These are phyloP conservation scores for Alentia gelatinosa DNA, from an alignment of 2,888 invertebrate species.

Conservation along the genomic window DNA sequence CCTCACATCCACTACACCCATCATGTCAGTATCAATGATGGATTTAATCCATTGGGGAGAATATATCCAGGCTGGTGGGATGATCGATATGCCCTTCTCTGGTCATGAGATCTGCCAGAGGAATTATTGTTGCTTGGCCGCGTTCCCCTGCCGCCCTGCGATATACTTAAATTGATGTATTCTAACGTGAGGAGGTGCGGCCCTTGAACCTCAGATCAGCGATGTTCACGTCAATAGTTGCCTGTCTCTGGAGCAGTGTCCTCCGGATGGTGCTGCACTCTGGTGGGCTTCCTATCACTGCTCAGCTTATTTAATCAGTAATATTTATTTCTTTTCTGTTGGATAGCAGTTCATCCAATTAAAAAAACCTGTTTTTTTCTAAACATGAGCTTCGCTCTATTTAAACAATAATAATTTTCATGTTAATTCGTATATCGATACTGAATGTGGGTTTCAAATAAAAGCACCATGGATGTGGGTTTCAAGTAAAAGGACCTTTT, in stretches of 20 bases:
- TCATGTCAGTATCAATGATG: slow-evolving; percentile 38
- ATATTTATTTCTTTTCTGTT: too few relatives aligned
- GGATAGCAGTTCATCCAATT: too few relatives aligned
- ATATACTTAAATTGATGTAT: neutral
- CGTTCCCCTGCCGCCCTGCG: neutral
- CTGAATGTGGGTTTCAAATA: too few relatives aligned
- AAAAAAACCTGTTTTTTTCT: too few relatives aligned
- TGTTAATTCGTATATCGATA: too few relatives aligned
- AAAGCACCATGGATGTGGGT: too few relatives aligned
- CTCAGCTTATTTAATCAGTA: too few relatives aligned
- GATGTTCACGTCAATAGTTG: neutral
- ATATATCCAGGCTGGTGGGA: neutral
- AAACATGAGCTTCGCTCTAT: too few relatives aligned
- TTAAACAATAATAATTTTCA: too few relatives aligned
- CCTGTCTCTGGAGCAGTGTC: neutral
- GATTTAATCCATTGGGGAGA: slow-evolving; percentile 29
- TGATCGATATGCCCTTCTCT: neutral
- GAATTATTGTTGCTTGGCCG: neutral
- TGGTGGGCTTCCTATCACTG: neutral
- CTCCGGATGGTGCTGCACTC: neutral
- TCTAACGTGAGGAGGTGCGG: neutral
- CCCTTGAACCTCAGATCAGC: neutral
- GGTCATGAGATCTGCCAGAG: neutral
- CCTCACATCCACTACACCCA: neutral
- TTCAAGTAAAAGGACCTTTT: too few relatives aligned